Evolutionary conservation across 2,797 vertebrate genomes (phyloP), one percentile per base, ranked within the genome.

Genomic region (Sebastes aleutianus): DNA sequence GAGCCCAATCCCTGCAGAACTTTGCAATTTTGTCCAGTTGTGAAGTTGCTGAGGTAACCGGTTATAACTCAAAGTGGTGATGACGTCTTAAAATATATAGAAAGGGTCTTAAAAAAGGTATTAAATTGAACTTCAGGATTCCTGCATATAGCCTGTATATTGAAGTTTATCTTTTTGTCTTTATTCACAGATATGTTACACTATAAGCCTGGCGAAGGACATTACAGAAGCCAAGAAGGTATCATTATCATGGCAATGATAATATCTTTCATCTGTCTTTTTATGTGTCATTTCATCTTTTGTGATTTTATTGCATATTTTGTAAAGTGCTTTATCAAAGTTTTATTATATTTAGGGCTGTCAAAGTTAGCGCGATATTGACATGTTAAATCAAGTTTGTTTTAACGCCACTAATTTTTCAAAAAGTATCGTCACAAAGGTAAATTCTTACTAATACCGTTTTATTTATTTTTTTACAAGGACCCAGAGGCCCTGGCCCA

Each of bases 221-320:
- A 98, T 99, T 62, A 95, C 95, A 72, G 96, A 97, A 79, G 98
- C 98, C 43, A 97, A 96, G 91, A 98, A 98, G 97, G 98, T 98
- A 96, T 95, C n/a, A 3, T 56, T 29, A 12, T 54, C 20, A n/a
- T 24, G n/a, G 13, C 70, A 39, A 61, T 14, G 13, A 36, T 36
- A 36, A 36, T 36, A 36, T 47, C 20, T 31, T 53, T 14, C 6
- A 24, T 36, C 14, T 32, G 39, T 31, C 10, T 39, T 50, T 61
- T 34, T 13, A 24, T 58, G 32, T 13, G 2, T 34, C 53, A 34
- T 29, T 39, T 8, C 4, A 39, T 43, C 4, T 27, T 29, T 14
- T 29, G 26, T 29, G 8, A 57, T 70, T 32, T 56, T 24, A 56
- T 56, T 18, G 4, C 14, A 69, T 14, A 29, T 18, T 34, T 58